A percentile compares a stretch with the other conserved stretches of the same genome.
phyloP scores from a whole-genome alignment of 2,797 vertebrate species.

The Lepus oiostolus region DNA sequence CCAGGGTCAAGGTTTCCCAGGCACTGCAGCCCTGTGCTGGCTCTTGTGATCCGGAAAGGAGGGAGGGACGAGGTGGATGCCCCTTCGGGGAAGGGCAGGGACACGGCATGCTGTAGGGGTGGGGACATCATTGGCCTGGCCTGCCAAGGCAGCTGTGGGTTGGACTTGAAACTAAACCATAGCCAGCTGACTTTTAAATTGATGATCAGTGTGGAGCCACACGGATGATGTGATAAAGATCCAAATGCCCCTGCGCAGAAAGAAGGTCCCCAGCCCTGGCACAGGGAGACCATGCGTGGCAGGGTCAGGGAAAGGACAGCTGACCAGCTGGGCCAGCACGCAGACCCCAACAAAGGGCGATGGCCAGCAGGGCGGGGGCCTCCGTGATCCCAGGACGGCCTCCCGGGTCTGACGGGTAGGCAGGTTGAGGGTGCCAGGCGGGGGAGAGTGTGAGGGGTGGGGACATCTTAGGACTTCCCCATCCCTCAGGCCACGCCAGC shows the following conservation, averaged over 20 bases:
- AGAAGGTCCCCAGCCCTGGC: too few species aligned
- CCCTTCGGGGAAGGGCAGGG: neutral
- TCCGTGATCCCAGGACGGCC: neutral
- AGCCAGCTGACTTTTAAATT: too few species aligned
- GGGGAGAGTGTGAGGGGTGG: neutral
- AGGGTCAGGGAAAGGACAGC: neutral
- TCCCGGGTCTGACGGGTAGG: neutral
- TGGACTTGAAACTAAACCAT: too few species aligned
- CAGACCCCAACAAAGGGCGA: neutral
- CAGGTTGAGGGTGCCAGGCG: neutral
- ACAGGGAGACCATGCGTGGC: neutral
- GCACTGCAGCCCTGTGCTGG: neutral
- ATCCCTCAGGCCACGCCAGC: neutral
- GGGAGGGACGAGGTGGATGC: neutral
- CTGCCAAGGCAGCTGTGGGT: too few species aligned
- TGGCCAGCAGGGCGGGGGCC: neutral
- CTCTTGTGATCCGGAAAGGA: neutral
- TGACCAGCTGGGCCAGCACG: neutral
- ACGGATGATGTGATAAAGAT: too few species aligned
- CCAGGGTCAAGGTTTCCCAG: neutral
- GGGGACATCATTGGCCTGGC: too few species aligned
- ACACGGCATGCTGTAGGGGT: too few species aligned
- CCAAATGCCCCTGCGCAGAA: too few species aligned
- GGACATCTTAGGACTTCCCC: neutral
- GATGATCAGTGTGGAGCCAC: too few species aligned